Evolutionary conservation across 2,888 invertebrate genomes (phyloP), one percentile per base, ranked within the genome.

Genomic region (Amphimallon solstitiale): DNA sequence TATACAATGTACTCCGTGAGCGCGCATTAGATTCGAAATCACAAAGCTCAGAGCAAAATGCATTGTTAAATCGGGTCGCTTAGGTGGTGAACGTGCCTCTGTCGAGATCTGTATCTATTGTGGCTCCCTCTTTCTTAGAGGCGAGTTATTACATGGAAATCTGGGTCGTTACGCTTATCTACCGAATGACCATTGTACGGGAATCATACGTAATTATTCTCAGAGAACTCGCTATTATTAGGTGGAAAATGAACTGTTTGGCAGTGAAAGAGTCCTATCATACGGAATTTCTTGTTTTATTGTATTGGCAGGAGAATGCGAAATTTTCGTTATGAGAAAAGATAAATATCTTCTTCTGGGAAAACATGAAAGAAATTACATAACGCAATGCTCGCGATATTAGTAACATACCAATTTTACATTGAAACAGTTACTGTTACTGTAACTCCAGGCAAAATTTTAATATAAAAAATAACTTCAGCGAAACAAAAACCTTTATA

Each of bases 81-180:
- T 43, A 59, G 43, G 43, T 43, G 15, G 29, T 59, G 29, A 43
- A 59, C 34, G 14, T 43, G 40, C 17, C 37, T 19, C 43, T 5
- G 17, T 2, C n/a, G 56, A 56, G 35, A 35, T 23, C 19, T 23
- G 6, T 56, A 45, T 45, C 17, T 19, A 45, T 6, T 17, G 19
- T 19, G 14, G 14, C 40, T 12, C 40, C 40, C 56, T 43, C 43
- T 23, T 59, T 59, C 56, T 43, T 59, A 23, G 19, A 43, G 43
- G 29, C 56, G 43, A 15, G 56, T 59, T 40, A 43, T 59, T 59
- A 59, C 34, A 43, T 59, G 23, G 56, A 15, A 59, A 59, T 43
- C 29, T 59, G 29, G 56, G 56, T 59, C 56, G 56, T 59, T 59
- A 43, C 43, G 56, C 56, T 59, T 59, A 59, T 59, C 56, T 59